Percentiles rank a stretch among this genome's conserved stretches.
These are phyloP conservation scores for Thamnaconus septentrionalis DNA, from an alignment of 2,113 vertebrate genomes.

Conservation along the genomic window DNA sequence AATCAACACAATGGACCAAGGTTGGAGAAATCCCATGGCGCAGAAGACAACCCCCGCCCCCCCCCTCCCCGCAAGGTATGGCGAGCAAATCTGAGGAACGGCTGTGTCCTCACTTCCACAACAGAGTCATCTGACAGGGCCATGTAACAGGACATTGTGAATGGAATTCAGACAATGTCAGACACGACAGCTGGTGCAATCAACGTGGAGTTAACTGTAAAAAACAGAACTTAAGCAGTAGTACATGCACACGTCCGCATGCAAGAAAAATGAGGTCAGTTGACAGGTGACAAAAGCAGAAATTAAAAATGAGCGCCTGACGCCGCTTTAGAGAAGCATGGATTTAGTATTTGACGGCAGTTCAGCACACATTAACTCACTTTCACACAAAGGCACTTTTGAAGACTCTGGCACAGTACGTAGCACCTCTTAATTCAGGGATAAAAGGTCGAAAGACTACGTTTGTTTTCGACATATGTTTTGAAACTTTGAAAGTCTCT, in stretches of 20 bases:
- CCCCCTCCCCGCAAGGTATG: constrained; percentile 7
- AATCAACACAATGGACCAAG: constrained; percentile 1
- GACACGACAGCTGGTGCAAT: constrained; percentile 14
- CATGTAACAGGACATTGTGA: background rate
- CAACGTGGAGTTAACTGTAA: background rate
- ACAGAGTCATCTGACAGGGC: no score
- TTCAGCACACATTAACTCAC: background rate
- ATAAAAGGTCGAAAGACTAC: no score
- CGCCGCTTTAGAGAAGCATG: background rate
- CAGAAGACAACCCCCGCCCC: constrained; percentile 12
- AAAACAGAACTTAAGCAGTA: background rate
- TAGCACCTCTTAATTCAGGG: no score
- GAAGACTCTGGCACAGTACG: no score
- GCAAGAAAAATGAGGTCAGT: constrained; percentile 17
- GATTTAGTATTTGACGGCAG: background rate
- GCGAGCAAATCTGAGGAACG: constrained; percentile 22
- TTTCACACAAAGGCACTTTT: no score
- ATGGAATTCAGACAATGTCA: background rate
- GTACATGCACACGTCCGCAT: constrained; percentile 21
- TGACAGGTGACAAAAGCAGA: background rate
- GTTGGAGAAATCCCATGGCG: constrained; percentile 18
- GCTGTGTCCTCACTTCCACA: background rate
- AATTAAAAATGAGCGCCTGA: constrained; percentile 6
- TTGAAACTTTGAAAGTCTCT: no score
- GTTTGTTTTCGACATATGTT: no score